phyloP scores from a whole-genome alignment of 2,113 vertebrate genomes.

The Gallinago jamesoni region DNA sequence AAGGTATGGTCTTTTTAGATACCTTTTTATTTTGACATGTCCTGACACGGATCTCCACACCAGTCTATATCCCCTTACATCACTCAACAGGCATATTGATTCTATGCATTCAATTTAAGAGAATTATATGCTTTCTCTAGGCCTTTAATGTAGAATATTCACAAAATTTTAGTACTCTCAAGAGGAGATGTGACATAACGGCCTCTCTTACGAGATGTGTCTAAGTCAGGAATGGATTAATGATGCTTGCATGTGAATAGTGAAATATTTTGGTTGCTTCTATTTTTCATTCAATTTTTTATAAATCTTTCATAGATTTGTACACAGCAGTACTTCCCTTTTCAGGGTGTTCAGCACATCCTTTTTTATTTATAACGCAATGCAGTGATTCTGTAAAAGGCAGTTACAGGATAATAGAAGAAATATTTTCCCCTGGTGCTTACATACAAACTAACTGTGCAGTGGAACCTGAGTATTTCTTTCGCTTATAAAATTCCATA shows the following conservation, averaged over 20 bases:
- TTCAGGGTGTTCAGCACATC: background rate
- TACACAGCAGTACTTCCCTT: background rate
- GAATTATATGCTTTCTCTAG: background rate
- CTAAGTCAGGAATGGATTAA: background rate
- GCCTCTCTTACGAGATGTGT: background rate
- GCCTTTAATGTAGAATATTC: background rate
- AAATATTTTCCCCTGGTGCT: background rate
- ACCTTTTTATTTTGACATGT: background rate
- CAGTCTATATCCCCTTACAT: background rate
- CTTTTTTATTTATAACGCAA: background rate
- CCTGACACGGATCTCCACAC: background rate
- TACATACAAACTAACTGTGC: background rate
- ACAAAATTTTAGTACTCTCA: background rate
- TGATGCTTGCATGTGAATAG: background rate
- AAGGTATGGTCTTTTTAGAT: background rate
- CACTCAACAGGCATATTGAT: background rate
- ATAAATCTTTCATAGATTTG: background rate
- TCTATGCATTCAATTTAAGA: background rate
- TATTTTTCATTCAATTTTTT: background rate
- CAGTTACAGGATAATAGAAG: background rate
- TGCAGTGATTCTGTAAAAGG: background rate
- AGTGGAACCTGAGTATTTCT: background rate
- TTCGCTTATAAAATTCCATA: background rate
- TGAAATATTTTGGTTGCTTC: background rate
- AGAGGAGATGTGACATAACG: background rate